phyloP scores from a whole-genome alignment of 2,797 vertebrate genomes.

The Alfaro cultratus region DNA sequence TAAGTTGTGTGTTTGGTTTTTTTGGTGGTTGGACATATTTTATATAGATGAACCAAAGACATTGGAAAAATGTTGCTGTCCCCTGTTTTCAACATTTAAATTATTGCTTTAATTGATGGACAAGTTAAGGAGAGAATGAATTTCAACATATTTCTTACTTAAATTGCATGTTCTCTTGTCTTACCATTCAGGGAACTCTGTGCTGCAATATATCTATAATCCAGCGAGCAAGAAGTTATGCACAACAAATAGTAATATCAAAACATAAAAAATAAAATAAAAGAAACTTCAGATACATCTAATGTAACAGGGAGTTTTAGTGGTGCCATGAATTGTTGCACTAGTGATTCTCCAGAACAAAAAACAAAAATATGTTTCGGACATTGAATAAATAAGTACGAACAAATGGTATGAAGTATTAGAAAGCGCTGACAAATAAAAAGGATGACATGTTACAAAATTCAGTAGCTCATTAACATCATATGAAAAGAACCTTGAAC shows the following conservation, averaged over 20 bases:
- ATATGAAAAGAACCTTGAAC: not conserved
- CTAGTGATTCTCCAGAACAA: not conserved
- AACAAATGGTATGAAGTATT: not conserved
- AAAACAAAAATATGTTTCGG: not conserved
- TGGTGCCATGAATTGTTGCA: not conserved
- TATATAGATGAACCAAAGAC: not conserved
- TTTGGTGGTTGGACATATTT: not conserved
- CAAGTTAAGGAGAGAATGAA: not conserved
- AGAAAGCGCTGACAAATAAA: not conserved
- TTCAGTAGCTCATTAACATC: not conserved
- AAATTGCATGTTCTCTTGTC: not conserved
- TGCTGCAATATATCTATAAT: not conserved
- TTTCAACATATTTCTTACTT: not conserved
- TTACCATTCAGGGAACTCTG: not conserved
- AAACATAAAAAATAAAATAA: not conserved
- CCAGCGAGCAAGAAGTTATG: not conserved
- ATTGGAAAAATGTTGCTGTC: not conserved
- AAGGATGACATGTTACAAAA: not conserved
- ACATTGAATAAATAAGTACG: not conserved
- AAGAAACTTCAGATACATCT: not conserved
- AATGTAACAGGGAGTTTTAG: not conserved
- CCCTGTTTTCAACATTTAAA: not conserved
- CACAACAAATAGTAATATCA: not conserved
- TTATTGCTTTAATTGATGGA: not conserved
- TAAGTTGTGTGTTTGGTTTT: not conserved